Conservation (phyloP, 1,140 invertebrate genomes). For the Papilio polytes region DNA sequence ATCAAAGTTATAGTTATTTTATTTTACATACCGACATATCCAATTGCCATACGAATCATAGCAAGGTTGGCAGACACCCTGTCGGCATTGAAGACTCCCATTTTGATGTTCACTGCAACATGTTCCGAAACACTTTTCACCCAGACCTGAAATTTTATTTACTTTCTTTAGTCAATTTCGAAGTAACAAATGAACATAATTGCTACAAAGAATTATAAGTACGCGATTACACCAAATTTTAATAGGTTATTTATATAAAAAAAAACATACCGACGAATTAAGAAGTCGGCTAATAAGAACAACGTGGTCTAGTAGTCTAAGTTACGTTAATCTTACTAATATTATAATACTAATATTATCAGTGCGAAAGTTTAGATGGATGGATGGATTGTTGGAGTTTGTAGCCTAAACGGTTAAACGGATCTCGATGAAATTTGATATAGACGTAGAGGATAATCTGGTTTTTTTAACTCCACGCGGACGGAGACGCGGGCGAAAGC, state of each 20-base stretch:
- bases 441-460: no score
- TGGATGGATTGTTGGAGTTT: no score
- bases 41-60: slow-evolving; percentile 67
- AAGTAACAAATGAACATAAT: not conserved
- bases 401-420: no score
- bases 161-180: not conserved
- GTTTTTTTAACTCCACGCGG: no score
- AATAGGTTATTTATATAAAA: not conserved
- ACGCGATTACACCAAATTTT: not conserved
- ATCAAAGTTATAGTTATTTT: not conserved
- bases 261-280: not conserved
- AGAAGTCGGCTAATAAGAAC: no score
- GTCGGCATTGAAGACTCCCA: slow-evolving; percentile 64
- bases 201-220: not conserved
- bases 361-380: no score
- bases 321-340: no score
- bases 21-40: slow-evolving; percentile 64
- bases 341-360: no score
- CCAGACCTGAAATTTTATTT: slow-evolving; percentile 57
- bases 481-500: no score
- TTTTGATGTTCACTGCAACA: slow-evolving; percentile 65
- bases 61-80: slow-evolving; percentile 70
- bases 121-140: slow-evolving; percentile 67
- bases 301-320: no score
- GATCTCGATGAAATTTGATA: no score